Evolutionary conservation across 37 sponge, comb jelly and placozoan species (phyloP), one percentile per base, ranked within the genome.

Genomic region (Aphrocallistes beatrix): DNA sequence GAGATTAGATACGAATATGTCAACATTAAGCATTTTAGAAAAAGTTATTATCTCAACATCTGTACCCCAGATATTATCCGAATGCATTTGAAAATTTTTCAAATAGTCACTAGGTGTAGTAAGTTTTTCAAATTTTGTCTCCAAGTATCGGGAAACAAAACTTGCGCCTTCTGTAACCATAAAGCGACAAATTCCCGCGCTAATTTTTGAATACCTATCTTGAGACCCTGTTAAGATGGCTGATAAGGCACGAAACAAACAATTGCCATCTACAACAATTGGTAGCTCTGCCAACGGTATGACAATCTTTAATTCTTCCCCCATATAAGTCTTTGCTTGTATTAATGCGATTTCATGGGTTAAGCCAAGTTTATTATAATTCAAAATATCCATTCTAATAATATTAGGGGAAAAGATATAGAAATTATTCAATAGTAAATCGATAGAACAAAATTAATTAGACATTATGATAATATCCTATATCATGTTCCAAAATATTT

Each of bases 311-410:
- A 60, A 32, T 60, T 60, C 75, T 28, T 60, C 75, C 6, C 75
- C 75, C 75, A 60, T 6, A 60, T 60, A 60, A 60, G 75, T 28
- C 6, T 60, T 60, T 60, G 34, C 75, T 60, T 60, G 34, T 60
- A 60, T 21, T 60, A 60, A 30, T 32, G 75, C 8, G 34, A 30
- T 60, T 60, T 60, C 45, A 60, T 60, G 21, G 3, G 75, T 60
- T 60, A 60, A 60, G 32, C 75, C 75, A 60, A 60, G 75, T 60
- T 60, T n/a, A n/a, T n/a, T n/a, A n/a, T n/a, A n/a, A n/a, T n/a
- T n/a, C n/a, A n/a, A n/a, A n/a, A n/a, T n/a, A n/a, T n/a, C n/a
- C n/a, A n/a, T n/a, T n/a, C n/a, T n/a, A n/a, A n/a, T n/a, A n/a
- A n/a, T n/a, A n/a, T n/a, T n/a, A n/a, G n/a, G n/a, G n/a, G n/a